phyloP scores from a whole-genome alignment of 2,888 invertebrate genomes.

The Calameuta pallipes region DNA sequence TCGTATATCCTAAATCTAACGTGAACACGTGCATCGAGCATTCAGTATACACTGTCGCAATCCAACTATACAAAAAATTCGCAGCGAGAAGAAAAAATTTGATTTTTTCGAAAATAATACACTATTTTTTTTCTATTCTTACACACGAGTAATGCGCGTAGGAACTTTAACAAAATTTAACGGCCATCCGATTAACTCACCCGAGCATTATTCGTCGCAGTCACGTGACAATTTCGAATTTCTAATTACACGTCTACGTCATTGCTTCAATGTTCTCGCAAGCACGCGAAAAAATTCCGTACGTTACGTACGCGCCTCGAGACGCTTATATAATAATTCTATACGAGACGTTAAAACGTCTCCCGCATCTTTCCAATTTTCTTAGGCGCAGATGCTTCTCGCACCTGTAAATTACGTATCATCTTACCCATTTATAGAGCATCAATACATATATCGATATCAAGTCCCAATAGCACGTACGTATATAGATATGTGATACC shows the following conservation, averaged over 20 bases:
- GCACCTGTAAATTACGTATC: background rate
- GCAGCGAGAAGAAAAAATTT: background rate
- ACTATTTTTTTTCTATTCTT: background rate
- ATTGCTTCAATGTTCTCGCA: background rate
- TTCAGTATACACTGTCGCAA: background rate
- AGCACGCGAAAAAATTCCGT: background rate
- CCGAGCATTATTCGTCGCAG: background rate
- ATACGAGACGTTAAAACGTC: too few relatives aligned
- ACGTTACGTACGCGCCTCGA: too few relatives aligned
- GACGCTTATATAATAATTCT: too few relatives aligned
- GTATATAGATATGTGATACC: background rate
- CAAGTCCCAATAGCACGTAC: background rate
- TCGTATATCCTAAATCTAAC: background rate
- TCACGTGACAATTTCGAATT: background rate
- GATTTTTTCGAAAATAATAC: background rate
- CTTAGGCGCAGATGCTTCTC: background rate
- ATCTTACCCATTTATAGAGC: background rate
- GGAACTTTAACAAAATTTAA: background rate
- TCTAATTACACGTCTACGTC: background rate
- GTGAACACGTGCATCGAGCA: background rate
- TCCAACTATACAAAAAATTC: background rate
- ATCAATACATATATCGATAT: background rate
- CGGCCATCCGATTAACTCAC: background rate
- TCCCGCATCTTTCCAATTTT: background rate
- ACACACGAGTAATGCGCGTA: background rate